Evolutionary conservation across 92 coral and sea anemone species (phyloP).

Genomic region (Micromussa lordhowensis): DNA sequence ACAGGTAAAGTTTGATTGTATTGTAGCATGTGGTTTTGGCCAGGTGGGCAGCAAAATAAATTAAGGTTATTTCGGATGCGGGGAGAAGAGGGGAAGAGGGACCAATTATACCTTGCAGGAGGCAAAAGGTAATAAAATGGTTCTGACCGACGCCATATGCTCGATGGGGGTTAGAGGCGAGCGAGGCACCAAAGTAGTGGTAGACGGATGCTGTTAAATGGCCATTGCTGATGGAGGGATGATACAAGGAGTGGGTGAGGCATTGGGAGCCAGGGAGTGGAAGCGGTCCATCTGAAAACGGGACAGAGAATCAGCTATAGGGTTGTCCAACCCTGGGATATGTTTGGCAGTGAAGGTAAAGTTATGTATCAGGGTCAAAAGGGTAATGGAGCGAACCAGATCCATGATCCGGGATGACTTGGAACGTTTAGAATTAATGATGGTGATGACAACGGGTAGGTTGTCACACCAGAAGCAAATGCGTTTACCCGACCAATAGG

Average conservation of each 20-base stretch:
- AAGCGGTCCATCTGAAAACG: constrained; percentile 26
- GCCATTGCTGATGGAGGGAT: constrained; percentile 11
- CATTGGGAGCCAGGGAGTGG: constrained; percentile 19
- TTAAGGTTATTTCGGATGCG: too few species aligned
- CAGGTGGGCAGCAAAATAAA: constrained; percentile 24
- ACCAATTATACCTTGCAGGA: not conserved
- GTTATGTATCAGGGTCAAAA: constrained; percentile 11
- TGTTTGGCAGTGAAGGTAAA: constrained; percentile 27
- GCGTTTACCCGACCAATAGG: constrained; percentile 17
- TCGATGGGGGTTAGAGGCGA: not conserved
- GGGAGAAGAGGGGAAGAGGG: constrained; percentile 10
- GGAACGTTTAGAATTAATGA: constrained; percentile 22
- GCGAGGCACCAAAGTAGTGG: not conserved
- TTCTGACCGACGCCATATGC: not conserved
- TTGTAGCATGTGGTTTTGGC: not conserved
- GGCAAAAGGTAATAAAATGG: not conserved
- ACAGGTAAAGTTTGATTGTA: constrained; percentile 23
- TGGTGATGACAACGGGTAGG: not conserved
- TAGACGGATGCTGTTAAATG: not conserved
- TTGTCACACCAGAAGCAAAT: constrained; percentile 42
- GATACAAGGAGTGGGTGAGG: constrained; percentile 13
- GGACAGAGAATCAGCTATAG: constrained; percentile 34
- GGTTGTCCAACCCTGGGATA: constrained; percentile 24
- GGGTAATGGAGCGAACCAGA: constrained; percentile 21
- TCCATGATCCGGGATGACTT: constrained; percentile 17